These are phyloP conservation scores for Phaethornis superciliosus DNA, from an alignment of 2,113 vertebrate species.

Conservation along the genomic window DNA sequence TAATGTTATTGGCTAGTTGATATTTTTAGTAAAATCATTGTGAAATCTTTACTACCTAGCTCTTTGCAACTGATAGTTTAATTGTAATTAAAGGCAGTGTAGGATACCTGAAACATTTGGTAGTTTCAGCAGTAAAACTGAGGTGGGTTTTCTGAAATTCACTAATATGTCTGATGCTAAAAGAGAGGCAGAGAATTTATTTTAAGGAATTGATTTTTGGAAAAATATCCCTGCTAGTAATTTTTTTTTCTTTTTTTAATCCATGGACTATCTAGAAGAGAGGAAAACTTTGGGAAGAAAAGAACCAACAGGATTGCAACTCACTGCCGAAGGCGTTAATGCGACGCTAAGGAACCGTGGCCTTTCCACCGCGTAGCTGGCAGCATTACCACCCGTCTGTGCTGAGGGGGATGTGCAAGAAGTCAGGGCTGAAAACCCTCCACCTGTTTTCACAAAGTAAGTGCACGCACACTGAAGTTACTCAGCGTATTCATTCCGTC, in stretches of 20 bases:
- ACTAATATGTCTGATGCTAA: background rate
- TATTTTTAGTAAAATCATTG: background rate
- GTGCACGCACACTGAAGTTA: background rate
- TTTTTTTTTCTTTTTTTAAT: background rate
- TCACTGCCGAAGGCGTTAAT: background rate
- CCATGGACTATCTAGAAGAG: background rate
- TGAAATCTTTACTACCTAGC: background rate
- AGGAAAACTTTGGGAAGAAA: background rate
- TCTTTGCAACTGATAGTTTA: background rate
- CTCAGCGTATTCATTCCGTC: background rate
- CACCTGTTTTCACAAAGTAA: slow-evolving; percentile 26
- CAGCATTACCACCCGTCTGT: background rate
- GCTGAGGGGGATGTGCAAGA: background rate
- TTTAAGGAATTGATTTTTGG: background rate
- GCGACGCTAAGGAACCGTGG: background rate
- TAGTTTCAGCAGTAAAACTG: background rate
- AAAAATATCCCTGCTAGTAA: background rate
- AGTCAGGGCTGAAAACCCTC: background rate
- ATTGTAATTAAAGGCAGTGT: background rate
- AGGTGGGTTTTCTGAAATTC: background rate
- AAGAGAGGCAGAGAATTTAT: background rate
- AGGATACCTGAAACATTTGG: background rate
- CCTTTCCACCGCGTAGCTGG: background rate
- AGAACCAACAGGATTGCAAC: background rate
- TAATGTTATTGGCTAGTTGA: background rate